phyloP scores from a whole-genome alignment of 1,140 invertebrate species.

The Meloidogyne hapla region DNA sequence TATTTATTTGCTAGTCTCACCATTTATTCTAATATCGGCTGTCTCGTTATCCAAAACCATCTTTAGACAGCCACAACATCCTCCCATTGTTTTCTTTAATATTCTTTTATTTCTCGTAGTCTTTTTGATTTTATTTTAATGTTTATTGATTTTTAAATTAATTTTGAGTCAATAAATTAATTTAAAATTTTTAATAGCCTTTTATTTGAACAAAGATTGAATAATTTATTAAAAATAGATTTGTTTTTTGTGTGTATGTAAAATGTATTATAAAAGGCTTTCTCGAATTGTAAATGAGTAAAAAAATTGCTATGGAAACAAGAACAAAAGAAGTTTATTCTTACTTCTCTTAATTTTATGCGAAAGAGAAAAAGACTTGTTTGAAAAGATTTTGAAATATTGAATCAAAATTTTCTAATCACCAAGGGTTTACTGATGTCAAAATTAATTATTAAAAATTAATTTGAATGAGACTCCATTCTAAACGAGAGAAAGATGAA shows the following conservation, averaged over 20 bases:
- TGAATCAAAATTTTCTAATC: too few relatives aligned
- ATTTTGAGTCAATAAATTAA: neutral
- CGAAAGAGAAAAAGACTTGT: too few relatives aligned
- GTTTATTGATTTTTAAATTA: neutral
- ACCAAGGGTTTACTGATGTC: too few relatives aligned
- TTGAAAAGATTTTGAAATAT: too few relatives aligned
- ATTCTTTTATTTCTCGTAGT: neutral
- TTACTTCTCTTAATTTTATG: too few relatives aligned
- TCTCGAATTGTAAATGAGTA: neutral
- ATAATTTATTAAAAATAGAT: neutral
- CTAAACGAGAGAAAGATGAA: too few relatives aligned
- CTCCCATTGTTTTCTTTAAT: constrained; percentile 4
- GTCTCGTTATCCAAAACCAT: constrained; percentile 16
- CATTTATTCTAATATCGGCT: constrained; percentile 27
- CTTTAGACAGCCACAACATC: constrained; percentile 17
- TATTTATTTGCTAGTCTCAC: neutral
- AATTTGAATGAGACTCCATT: too few relatives aligned
- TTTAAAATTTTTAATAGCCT: neutral
- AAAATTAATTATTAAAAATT: too few relatives aligned
- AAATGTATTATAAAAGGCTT: neutral
- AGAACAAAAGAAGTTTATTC: too few relatives aligned
- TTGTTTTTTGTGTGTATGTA: neutral
- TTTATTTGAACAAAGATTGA: neutral
- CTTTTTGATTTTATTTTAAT: neutral
- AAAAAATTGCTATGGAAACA: neutral